A percentile compares a stretch with the other conserved stretches of the same genome.
phyloP scores from a whole-genome alignment of 2,888 invertebrate genomes.

The Coecobrya sp. region DNA sequence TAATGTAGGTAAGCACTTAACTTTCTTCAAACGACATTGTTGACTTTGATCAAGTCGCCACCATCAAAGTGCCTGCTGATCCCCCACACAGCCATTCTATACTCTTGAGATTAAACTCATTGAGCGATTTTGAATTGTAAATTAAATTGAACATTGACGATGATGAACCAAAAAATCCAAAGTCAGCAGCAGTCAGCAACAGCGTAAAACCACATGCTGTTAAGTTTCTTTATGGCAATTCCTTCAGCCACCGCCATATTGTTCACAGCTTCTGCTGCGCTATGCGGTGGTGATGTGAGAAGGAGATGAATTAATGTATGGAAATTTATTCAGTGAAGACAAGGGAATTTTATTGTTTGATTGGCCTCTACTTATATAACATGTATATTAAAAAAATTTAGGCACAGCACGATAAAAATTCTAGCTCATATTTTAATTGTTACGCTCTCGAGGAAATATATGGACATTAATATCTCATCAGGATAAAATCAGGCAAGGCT shows the following conservation, averaged over 20 bases:
- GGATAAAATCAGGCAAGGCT: neutral
- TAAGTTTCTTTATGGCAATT: neutral
- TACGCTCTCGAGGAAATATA: neutral
- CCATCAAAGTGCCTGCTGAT: neutral
- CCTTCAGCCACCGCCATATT: conserved; percentile 23
- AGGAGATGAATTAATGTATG: conserved; percentile 63
- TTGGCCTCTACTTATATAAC: conserved; percentile 34
- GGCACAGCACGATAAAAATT: neutral
- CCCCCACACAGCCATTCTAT: conserved; percentile 5
- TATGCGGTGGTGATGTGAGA: neutral
- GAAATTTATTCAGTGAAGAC: conserved; percentile 69
- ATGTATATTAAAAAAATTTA: conserved; percentile 15
- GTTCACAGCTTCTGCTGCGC: conserved; percentile 14
- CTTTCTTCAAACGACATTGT: conserved; percentile 44
- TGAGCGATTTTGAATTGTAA: conserved; percentile 48
- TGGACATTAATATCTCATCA: conserved; percentile 2
- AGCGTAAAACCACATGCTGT: neutral
- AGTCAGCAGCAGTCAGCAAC: neutral
- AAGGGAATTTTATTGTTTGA: conserved; percentile 55
- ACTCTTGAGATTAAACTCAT: conserved; percentile 23
- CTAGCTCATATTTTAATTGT: conserved; percentile 18
- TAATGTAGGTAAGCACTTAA: conserved; percentile 24
- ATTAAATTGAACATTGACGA: conserved; percentile 37
- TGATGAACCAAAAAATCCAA: neutral
- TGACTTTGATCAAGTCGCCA: conserved; percentile 18